Evolutionary conservation across 2,888 invertebrate species (phyloP).

Genomic region (Agriotes lineatus): DNA sequence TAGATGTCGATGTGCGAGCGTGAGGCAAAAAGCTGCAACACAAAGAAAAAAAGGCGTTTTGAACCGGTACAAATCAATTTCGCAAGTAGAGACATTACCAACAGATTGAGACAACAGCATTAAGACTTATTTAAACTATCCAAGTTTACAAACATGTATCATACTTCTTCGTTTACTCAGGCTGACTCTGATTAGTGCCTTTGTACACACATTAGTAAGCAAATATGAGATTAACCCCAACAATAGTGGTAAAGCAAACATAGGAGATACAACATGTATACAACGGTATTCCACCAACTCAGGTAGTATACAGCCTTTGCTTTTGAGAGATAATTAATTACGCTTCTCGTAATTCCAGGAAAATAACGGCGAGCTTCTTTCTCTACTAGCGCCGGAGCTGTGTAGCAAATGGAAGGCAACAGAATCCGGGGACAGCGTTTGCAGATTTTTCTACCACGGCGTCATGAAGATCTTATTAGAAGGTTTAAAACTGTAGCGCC

Average conservation of each 20-base stretch:
- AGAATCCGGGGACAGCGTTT: no score
- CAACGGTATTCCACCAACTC: constrained; percentile 20
- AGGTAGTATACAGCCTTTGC: constrained; percentile 1
- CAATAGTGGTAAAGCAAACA: constrained; percentile 34
- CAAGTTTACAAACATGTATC: constrained; percentile 17
- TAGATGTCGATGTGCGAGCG: no score
- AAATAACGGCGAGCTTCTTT: not conserved
- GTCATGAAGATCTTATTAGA: no score
- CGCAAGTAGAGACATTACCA: no score
- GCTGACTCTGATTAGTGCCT: constrained; percentile 35
- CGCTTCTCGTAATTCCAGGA: not conserved
- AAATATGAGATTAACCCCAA: constrained; percentile 39
- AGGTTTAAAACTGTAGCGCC: no score
- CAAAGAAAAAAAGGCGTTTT: no score
- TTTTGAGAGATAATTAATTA: constrained; percentile 17
- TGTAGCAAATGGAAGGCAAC: not conserved
- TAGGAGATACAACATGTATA: constrained; percentile 20
- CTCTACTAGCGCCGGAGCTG: no score
- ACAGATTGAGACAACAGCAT: not conserved
- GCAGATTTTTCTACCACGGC: no score
- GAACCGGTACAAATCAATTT: no score
- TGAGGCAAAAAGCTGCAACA: no score
- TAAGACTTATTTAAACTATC: constrained; percentile 25
- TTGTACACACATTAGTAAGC: constrained; percentile 38
- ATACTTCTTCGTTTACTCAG: constrained; percentile 28